Evolutionary conservation across 1,140 invertebrate genomes (phyloP), one percentile per base, ranked within the genome.

Genomic region (Anagrus nilaparvatae): DNA sequence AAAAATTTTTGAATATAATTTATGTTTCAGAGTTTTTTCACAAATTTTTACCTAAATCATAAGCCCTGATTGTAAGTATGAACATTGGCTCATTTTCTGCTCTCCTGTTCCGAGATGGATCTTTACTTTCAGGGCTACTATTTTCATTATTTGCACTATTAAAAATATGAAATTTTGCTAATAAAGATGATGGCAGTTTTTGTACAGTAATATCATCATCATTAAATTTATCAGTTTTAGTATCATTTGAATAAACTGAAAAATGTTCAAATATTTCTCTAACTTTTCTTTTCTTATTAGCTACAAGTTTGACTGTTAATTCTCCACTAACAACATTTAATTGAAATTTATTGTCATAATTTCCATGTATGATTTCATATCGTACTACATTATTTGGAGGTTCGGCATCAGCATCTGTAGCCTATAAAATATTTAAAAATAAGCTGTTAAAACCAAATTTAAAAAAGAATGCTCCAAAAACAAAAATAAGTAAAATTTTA

Each of bases 361-460:
- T 87, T 12, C 83, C 82, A 42, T 80, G 75, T 48, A 87, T 75
- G 28, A 92, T 72, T 70, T 89, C 85, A 62, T 91, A 92, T 53
- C 79, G 75, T 10, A 93, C 75, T 54, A 81, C 71, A 61, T 89
- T 91, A 63, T 93, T 93, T 4, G 87, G 85, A n/a, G 80, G 65
- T 35, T 84, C 82, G 9, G 83, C 77, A 56, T 93, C 88, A 46
- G 76, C 77, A 63, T 93, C 88, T 32, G 75, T 70, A 36, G 88
- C 88, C 75, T 77, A 48, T 14, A 25, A 51, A 39, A 50, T 25
- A 43, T 19, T 27, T 12, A 39, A 41, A 21, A 14, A 30, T 32
- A 20, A 49, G 28, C 12, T 20, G 7, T 44, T 14, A 23, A 37
- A 43, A 21, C 44, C 25, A 6, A 32, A 46, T 25, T 21, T 31